A percentile compares a stretch with the other conserved stretches of the same genome.
These are phyloP conservation scores for Cercopithecus mitis DNA, from an alignment of 2,797 vertebrate species.

Conservation along the genomic window DNA sequence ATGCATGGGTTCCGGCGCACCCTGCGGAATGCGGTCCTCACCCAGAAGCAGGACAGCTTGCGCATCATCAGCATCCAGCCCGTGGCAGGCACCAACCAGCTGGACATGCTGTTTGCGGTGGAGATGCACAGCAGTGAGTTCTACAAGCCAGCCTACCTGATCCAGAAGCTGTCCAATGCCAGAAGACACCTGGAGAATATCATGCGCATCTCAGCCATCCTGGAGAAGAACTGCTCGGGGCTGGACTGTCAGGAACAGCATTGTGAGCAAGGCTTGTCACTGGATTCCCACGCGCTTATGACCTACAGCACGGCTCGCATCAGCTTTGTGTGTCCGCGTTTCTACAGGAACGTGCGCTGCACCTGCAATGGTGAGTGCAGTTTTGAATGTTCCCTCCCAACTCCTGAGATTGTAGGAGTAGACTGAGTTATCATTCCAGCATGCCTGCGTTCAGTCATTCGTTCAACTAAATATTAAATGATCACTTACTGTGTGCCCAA, in stretches of 20 bases:
- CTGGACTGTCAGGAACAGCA: conserved; percentile 95
- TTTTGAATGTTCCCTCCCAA: background rate
- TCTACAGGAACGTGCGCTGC: conserved; percentile 93
- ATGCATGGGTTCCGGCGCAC: conserved; percentile 91
- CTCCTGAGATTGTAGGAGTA: background rate
- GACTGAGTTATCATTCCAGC: background rate
- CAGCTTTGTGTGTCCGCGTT: conserved; percentile 96
- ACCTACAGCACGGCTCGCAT: conserved; percentile 95
- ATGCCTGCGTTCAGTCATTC: background rate
- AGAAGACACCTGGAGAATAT: conserved; percentile 93
- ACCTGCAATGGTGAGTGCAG: conserved; percentile 92
- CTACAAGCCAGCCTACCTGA: conserved; percentile 95
- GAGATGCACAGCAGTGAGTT: conserved; percentile 90
- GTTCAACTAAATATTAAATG: background rate
- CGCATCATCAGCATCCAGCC: conserved; percentile 97
- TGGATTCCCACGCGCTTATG: conserved; percentile 94
- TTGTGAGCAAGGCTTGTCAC: conserved; percentile 93
- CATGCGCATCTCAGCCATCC: conserved; percentile 93
- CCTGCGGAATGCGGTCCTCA: conserved; percentile 88
- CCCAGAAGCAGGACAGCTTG: conserved; percentile 91
- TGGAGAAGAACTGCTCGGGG: conserved; percentile 98
- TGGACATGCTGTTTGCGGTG: conserved; percentile 95
- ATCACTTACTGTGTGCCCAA: background rate
- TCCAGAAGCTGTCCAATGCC: conserved; percentile 95
- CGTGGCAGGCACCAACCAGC: conserved; percentile 91